Evolutionary conservation across 2,113 vertebrate species (phyloP).

Genomic region (Gorsachius goisagi): DNA sequence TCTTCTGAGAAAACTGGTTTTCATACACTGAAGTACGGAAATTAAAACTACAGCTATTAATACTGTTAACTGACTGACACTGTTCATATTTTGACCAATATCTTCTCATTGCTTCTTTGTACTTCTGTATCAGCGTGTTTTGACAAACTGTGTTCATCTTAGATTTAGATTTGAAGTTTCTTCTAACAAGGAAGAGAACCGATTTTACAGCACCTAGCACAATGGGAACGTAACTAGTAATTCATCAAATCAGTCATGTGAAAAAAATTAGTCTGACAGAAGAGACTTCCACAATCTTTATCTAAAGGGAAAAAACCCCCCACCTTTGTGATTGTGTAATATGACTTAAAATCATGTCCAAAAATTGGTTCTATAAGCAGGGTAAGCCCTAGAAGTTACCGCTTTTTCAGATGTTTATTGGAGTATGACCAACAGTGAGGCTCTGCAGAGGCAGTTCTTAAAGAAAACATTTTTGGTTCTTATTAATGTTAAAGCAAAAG

Average conservation of each 20-base stretch:
- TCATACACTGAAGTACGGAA: neutral
- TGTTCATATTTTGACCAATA: neutral
- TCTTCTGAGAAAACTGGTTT: neutral
- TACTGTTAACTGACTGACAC: neutral
- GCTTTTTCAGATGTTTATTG: neutral
- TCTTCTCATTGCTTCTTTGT: neutral
- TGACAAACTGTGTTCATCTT: neutral
- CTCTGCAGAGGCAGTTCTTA: neutral
- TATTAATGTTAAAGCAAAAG: neutral
- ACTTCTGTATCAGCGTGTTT: neutral
- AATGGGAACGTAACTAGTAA: neutral
- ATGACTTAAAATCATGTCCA: neutral
- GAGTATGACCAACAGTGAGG: neutral
- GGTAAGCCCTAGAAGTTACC: neutral
- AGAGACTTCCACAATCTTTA: neutral
- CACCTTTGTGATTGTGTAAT: neutral
- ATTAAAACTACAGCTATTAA: neutral
- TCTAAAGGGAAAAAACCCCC: neutral
- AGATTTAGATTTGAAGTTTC: neutral
- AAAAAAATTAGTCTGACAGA: neutral
- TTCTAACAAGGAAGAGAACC: neutral
- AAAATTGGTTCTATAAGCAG: neutral
- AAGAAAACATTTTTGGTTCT: neutral
- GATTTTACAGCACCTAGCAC: neutral
- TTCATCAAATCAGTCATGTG: neutral